phyloP scores from a whole-genome alignment of 2,888 invertebrate species.

The Oegoconia quadripuncta region DNA sequence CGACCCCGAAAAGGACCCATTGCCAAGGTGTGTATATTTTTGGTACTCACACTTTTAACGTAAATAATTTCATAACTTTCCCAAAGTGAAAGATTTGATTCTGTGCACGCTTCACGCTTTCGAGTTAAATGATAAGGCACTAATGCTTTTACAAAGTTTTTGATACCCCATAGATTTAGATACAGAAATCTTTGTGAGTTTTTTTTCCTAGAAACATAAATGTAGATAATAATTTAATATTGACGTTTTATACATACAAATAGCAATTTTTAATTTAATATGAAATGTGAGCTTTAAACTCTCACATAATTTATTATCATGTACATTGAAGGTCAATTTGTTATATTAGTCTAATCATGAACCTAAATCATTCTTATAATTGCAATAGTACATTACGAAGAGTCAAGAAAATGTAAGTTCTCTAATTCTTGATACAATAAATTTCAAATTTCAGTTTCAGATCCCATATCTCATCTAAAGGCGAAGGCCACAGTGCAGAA shows the following conservation, averaged over 20 bases:
- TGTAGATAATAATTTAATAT: slow-evolving; percentile 28
- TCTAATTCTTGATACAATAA: neutral
- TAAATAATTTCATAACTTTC: slow-evolving; percentile 73
- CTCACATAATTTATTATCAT: slow-evolving; percentile 25
- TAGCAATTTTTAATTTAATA: neutral
- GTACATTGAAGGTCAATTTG: slow-evolving; percentile 26
- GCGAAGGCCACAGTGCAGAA: slow-evolving; percentile 78
- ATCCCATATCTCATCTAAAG: slow-evolving; percentile 75
- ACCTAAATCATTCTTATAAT: slow-evolving; percentile 25
- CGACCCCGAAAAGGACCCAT: slow-evolving; percentile 60
- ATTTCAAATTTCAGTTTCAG: slow-evolving; percentile 44
- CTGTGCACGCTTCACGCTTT: slow-evolving; percentile 77
- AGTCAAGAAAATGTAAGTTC: slow-evolving; percentile 5
- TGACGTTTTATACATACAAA: slow-evolving; percentile 11
- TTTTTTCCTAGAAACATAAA: slow-evolving; percentile 10
- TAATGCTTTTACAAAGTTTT: slow-evolving; percentile 66
- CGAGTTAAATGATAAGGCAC: slow-evolving; percentile 67
- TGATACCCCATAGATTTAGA: slow-evolving; percentile 44
- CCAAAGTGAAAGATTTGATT: slow-evolving; percentile 61
- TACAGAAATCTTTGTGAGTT: slow-evolving; percentile 21
- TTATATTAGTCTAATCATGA: slow-evolving; percentile 22
- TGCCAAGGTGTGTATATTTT: slow-evolving; percentile 71
- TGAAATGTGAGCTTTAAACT: neutral
- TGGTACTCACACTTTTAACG: slow-evolving; percentile 40
- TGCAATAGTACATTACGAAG: slow-evolving; percentile 25